Evolutionary conservation across 2,113 vertebrate species (phyloP).

Genomic region (Bostrychus sinensis): DNA sequence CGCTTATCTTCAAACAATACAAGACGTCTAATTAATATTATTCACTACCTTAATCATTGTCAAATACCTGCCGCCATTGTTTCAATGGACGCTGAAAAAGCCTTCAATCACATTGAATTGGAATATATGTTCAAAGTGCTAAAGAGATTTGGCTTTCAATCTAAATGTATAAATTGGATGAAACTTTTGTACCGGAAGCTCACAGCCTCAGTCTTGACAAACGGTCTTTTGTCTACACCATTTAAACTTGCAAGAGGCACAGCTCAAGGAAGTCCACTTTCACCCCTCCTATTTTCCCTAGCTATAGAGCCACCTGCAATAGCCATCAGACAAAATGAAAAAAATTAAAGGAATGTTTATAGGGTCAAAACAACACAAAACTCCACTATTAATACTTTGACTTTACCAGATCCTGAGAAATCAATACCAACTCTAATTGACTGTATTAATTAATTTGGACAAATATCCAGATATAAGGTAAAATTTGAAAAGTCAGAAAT

Average conservation of each 20-base stretch:
- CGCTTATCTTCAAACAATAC: not conserved
- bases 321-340: not conserved
- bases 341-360: not conserved
- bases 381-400: no score
- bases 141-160: not conserved
- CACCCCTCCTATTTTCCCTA: not conserved
- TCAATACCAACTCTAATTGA: no score
- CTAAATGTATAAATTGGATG: not conserved
- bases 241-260: not conserved
- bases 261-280: no score
- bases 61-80: not conserved
- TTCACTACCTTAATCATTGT: not conserved
- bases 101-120: not conserved
- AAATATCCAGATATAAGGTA: no score
- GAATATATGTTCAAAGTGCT: not conserved
- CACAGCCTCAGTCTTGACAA: not conserved
- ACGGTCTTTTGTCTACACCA: not conserved
- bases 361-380: no score
- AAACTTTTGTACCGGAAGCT: not conserved
- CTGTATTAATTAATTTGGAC: no score
- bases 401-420: no score
- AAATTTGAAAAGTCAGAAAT: no score
- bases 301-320: not conserved
- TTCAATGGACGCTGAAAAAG: not conserved
- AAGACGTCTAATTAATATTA: not conserved